These are phyloP conservation scores for Porites divaricata DNA, from an alignment of 92 coral and sea anemone species.

Conservation along the genomic window DNA sequence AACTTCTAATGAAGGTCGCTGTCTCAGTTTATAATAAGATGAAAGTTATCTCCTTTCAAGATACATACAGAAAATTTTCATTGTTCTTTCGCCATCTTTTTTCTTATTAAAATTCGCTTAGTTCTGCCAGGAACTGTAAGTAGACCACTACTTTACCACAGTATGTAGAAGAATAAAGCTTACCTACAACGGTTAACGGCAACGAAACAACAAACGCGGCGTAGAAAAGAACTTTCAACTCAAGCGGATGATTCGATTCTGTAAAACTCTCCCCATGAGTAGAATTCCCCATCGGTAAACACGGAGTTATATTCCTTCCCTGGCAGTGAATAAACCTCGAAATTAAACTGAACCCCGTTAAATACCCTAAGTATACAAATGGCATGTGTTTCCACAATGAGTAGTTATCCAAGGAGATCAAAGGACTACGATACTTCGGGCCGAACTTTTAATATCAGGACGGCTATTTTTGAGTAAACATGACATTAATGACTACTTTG, in stretches of 20 bases:
- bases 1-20: too few species aligned
- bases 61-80: too few species aligned
- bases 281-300: constrained; percentile 23
- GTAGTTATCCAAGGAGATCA: constrained; percentile 1
- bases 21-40: too few species aligned
- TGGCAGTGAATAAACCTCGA: background rate
- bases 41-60: too few species aligned
- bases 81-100: too few species aligned
- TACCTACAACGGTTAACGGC: constrained; percentile 81
- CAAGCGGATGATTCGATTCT: constrained; percentile 58
- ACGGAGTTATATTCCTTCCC: background rate
- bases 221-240: constrained; percentile 74
- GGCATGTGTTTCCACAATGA: background rate
- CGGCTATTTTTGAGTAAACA: constrained; percentile 19
- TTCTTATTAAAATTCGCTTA: too few species aligned
- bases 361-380: background rate
- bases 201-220: constrained; percentile 70
- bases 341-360: background rate
- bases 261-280: constrained; percentile 2
- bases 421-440: background rate
- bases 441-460: constrained; percentile 25
- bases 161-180: constrained; percentile 20
- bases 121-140: too few species aligned
- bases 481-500: constrained; percentile 3
- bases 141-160: too few species aligned